Evolutionary conservation across 2,888 invertebrate genomes (phyloP).

Genomic region (Limnephilus rhombicus): DNA sequence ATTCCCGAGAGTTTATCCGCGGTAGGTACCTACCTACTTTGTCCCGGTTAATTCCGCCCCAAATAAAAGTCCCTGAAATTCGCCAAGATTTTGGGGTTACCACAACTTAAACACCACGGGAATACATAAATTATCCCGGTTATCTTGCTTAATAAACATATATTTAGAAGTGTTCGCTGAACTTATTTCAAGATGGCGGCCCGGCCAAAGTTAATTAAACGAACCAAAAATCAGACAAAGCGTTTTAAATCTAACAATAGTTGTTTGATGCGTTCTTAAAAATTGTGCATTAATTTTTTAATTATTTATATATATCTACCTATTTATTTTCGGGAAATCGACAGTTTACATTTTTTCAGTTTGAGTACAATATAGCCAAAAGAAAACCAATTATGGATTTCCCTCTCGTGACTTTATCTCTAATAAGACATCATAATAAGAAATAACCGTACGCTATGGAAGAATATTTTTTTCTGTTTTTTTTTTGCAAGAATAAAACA

Average conservation of each 20-base stretch:
- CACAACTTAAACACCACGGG: neutral
- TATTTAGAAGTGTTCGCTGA: neutral
- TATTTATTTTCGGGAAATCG: too few species aligned
- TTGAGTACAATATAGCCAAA: too few species aligned
- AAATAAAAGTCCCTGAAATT: slow-evolving; percentile 22
- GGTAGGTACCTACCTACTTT: neutral
- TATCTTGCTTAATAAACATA: slow-evolving; percentile 1
- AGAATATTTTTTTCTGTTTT: too few species aligned
- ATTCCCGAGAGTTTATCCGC: slow-evolving; percentile 34
- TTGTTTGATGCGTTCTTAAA: neutral
- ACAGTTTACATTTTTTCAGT: too few species aligned
- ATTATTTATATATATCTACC: neutral
- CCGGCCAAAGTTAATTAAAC: neutral
- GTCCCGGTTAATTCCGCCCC: slow-evolving; percentile 36
- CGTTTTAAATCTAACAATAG: neutral
- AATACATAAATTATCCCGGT: slow-evolving; percentile 25
- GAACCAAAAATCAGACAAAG: neutral
- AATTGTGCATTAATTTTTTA: neutral
- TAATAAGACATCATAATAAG: too few species aligned
- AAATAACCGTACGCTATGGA: too few species aligned
- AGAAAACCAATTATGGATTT: too few species aligned
- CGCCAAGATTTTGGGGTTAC: slow-evolving; percentile 5
- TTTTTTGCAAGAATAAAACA: too few species aligned
- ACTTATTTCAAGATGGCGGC: neutral
- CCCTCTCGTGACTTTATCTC: too few species aligned